These are phyloP conservation scores for Cactoblastis cactorum DNA, from an alignment of 2,888 invertebrate species.

Conservation along the genomic window DNA sequence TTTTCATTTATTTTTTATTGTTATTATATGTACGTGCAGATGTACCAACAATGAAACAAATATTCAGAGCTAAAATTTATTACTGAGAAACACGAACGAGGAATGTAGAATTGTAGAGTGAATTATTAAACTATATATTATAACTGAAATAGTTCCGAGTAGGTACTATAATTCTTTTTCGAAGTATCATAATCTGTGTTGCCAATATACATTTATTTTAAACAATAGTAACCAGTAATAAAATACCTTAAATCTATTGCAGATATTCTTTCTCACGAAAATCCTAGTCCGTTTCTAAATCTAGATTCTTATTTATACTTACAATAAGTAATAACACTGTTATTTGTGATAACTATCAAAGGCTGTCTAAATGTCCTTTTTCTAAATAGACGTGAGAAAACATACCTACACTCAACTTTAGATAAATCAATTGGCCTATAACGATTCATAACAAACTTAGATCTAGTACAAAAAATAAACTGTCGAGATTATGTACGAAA, in stretches of 20 bases:
- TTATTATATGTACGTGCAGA: too few species aligned
- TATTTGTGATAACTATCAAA: neutral
- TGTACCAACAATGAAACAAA: conserved; percentile 31
- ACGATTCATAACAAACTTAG: conserved; percentile 21
- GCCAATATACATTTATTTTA: neutral
- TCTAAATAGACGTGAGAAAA: neutral
- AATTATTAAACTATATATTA: conserved; percentile 18
- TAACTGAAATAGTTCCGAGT: neutral
- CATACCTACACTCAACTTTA: conserved; percentile 2
- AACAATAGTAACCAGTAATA: neutral
- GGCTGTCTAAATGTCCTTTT: neutral
- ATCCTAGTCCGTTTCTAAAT: too few species aligned
- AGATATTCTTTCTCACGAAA: neutral
- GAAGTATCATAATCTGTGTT: neutral
- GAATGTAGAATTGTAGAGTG: conserved; percentile 27
- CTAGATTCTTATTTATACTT: too few species aligned
- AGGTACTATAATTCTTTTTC: neutral
- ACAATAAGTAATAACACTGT: too few species aligned
- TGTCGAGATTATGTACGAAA: conserved; percentile 24
- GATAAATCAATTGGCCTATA: conserved; percentile 14
- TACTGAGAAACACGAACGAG: conserved; percentile 38
- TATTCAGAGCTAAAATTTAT: conserved; percentile 36
- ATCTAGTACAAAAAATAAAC: conserved; percentile 29
- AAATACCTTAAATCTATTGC: neutral
- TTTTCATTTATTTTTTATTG: too few species aligned